phyloP scores from a whole-genome alignment of 2,888 invertebrate genomes.

The Mesoligia furuncula region DNA sequence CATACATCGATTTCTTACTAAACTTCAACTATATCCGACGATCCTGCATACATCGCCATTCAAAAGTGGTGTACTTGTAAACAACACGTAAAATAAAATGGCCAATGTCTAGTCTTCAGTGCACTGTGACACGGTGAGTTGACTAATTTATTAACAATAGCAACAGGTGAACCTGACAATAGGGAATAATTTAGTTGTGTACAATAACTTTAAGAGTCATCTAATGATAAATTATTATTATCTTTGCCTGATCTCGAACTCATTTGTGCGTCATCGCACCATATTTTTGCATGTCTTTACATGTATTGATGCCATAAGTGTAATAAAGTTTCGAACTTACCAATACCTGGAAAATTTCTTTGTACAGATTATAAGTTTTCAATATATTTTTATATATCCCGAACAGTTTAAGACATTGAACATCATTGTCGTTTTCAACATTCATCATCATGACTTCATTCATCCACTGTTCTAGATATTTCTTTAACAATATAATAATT shows the following conservation, averaged over 20 bases:
- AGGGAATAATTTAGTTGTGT: background rate
- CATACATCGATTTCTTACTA: too few relatives aligned
- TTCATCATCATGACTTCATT: background rate
- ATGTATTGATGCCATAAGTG: too few relatives aligned
- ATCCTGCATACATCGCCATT: background rate
- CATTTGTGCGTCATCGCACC: background rate
- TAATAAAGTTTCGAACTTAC: slow-evolving; percentile 6
- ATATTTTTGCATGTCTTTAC: background rate
- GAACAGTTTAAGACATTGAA: background rate
- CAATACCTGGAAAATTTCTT: slow-evolving; percentile 5
- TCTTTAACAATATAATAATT: slow-evolving; percentile 2
- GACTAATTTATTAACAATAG: background rate
- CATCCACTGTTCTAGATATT: slow-evolving; percentile 18
- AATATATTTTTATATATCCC: slow-evolving; percentile 2
- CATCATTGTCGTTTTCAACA: background rate
- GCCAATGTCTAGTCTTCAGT: background rate
- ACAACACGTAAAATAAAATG: background rate
- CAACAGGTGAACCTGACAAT: background rate
- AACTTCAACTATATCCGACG: too few relatives aligned
- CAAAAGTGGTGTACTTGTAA: background rate
- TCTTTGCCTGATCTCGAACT: background rate
- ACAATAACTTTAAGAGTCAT: background rate
- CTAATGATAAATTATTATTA: background rate
- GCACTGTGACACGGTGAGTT: too few relatives aligned
- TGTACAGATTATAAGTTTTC: background rate